Conservation (phyloP, 2,113 vertebrate genomes). For the Tympanuchus pallidicinctus region DNA sequence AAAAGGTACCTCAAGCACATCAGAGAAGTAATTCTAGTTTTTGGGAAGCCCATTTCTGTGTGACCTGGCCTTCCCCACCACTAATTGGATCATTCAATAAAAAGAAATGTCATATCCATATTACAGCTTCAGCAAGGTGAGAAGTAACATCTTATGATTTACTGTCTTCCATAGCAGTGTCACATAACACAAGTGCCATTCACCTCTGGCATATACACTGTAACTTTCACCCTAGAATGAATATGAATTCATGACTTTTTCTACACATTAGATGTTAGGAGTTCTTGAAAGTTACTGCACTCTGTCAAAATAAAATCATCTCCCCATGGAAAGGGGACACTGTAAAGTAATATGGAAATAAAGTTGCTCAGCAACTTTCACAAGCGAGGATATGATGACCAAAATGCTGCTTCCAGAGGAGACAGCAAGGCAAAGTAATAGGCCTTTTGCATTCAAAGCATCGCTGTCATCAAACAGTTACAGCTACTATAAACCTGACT, state of each 20-base stretch:
- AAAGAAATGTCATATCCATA: background rate
- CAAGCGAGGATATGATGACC: background rate
- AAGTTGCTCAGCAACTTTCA: background rate
- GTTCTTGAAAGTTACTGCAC: background rate
- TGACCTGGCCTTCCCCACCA: background rate
- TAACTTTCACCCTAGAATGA: background rate
- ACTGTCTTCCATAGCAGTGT: background rate
- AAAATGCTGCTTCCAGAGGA: background rate
- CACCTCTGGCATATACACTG: background rate
- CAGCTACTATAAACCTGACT: conserved; percentile 17
- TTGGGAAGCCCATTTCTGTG: background rate
- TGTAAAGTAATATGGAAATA: background rate
- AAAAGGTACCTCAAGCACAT: background rate
- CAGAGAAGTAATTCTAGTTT: background rate
- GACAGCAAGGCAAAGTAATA: background rate
- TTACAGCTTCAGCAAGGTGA: conserved; percentile 47
- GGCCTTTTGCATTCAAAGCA: background rate
- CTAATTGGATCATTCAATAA: conserved; percentile 40
- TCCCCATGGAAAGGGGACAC: background rate
- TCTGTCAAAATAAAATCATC: conserved; percentile 46
- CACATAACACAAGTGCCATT: background rate
- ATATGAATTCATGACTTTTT: conserved; percentile 46
- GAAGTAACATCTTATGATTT: conserved; percentile 31
- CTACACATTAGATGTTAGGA: background rate
- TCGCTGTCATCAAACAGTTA: conserved; percentile 14